phyloP scores from a whole-genome alignment of 1,140 invertebrate species.

The Drosophila prosaltans region DNA sequence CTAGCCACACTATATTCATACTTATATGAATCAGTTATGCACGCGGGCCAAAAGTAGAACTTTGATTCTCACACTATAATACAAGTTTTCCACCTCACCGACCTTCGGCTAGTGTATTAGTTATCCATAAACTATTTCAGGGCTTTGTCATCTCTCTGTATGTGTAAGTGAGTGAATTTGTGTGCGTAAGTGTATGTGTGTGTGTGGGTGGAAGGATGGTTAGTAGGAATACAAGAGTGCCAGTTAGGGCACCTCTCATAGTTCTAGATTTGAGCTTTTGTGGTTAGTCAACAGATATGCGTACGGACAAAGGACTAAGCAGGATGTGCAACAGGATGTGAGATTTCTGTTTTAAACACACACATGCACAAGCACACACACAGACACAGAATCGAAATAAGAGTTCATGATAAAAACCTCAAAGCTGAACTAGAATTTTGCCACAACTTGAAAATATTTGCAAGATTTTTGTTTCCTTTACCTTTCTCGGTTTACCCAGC shows the following conservation, averaged over 20 bases:
- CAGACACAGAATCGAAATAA: background rate
- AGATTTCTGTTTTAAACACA: background rate
- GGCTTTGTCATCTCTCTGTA: background rate
- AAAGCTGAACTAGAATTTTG: background rate
- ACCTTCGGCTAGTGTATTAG: background rate
- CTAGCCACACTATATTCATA: background rate
- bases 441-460: slow-evolving; percentile 1
- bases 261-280: slow-evolving; percentile 10
- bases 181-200: background rate
- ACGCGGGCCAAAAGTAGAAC: slow-evolving; percentile 1
- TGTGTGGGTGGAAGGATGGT: background rate
- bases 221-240: background rate
- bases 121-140: background rate
- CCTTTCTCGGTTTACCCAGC: background rate
- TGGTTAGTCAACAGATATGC: slow-evolving; percentile 4
- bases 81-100: background rate
- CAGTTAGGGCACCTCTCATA: background rate
- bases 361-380: background rate
- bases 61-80: background rate
- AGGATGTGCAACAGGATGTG: background rate
- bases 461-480: background rate
- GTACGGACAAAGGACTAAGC: slow-evolving; percentile 1
- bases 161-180: background rate
- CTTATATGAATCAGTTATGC: background rate
- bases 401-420: background rate